Base-by-base conservation (phyloP, 2,113 vertebrate genomes). In the Anguilla rostrata region DNA sequence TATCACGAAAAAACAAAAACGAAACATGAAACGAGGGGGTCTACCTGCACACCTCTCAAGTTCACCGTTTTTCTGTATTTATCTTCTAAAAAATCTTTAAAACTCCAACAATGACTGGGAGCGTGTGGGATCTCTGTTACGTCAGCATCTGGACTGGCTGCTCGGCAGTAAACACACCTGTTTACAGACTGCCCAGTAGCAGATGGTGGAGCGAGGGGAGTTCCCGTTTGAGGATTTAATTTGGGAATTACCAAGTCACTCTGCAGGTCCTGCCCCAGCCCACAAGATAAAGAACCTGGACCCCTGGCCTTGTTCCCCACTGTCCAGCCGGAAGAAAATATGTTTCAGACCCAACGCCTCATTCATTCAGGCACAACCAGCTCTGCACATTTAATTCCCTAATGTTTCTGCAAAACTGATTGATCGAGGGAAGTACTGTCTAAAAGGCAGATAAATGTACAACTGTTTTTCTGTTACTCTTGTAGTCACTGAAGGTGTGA, bases 221-320 rank as follows among this genome's bases (percentile, higher is more conserved):
- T 90, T 91, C 89, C 92, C 92, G 93, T 92, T 90, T 94, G 92
- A 92, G 90, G 92, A 34, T 90, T 91, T 90, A 92, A 94, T 94
- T 94, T 93, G 91, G 86, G 90, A 93, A 92, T 93, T 90, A 90
- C 89, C 90, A 71, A 91, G 90, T 90, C 89, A 89, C 84, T 56
- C 86, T 46, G 81, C 18, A 49, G 40, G 40, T 80, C 78, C 34
- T 80, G 81, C 40, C 22, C 22, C 22, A 82, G 81, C 20, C 81
- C 14, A 81, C 18, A 22, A 15, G 34, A 79, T 5, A 39, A 39
- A 34, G 78, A 34, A 6, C 78, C 78, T 80, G 5, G 29, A 1
- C 78, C 15, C 22, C 79, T 43, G 6, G 41, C 29, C 16, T 16
- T 6, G 18, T 20, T 15, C 39, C 14, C 34, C 39, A 16, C 16